Evolutionary conservation across 2,113 vertebrate species (phyloP).

Genomic region (Chaetorhynchus papuensis): DNA sequence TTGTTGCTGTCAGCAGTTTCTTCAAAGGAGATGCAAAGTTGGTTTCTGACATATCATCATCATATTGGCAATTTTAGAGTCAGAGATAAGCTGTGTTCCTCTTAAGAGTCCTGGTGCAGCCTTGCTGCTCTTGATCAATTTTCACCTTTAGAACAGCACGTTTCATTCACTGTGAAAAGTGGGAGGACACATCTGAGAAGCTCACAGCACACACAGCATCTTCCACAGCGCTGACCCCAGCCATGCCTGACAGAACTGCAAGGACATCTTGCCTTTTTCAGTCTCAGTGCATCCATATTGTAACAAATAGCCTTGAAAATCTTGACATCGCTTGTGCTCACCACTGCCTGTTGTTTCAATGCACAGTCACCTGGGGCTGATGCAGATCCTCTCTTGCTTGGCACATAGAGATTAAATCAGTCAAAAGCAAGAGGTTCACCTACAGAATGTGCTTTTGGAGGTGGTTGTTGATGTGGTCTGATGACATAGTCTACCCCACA

Average conservation of each 20-base stretch:
- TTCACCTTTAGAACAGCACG: background rate
- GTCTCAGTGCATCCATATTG: background rate
- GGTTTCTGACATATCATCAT: background rate
- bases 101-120: background rate
- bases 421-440: background rate
- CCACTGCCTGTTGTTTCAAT: background rate
- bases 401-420: background rate
- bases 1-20: background rate
- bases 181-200: background rate
- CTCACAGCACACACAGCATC: accelerated
- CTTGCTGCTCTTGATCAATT: background rate
- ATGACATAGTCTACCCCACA: background rate
- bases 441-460: background rate
- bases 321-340: background rate
- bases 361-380: background rate
- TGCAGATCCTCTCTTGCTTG: background rate
- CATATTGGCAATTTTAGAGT: background rate
- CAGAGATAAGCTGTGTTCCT: background rate
- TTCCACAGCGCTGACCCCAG: background rate
- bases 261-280: background rate
- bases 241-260: background rate
- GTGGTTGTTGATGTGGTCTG: background rate
- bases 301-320: background rate
- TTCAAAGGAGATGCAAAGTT: background rate
- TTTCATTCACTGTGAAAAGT: background rate